Evolutionary conservation across 1,140 invertebrate genomes (phyloP).

Genomic region (Zaprionus africanus): DNA sequence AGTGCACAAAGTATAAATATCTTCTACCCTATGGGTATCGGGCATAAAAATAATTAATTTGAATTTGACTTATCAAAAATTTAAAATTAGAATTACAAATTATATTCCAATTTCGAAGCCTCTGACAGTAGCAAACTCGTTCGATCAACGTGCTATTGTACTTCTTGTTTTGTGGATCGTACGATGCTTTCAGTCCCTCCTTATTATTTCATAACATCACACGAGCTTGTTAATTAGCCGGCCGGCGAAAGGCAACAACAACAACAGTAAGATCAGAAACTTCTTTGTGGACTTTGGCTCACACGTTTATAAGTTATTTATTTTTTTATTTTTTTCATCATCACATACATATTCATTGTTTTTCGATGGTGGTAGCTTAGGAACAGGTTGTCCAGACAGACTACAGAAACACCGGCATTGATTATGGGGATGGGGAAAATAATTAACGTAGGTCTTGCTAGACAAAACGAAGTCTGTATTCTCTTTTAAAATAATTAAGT

Average conservation of each 20-base stretch:
- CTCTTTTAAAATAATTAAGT: background rate
- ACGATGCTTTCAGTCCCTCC: background rate
- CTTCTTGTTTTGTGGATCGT: background rate
- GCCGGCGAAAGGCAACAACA: slow-evolving; percentile 48
- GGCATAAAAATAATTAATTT: no score
- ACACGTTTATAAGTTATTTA: slow-evolving; percentile 58
- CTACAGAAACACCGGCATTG: slow-evolving; percentile 13
- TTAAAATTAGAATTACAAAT: no score
- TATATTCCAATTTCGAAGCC: background rate
- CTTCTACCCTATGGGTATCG: no score
- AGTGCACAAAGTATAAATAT: no score
- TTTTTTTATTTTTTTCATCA: slow-evolving; percentile 42
- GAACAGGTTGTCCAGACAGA: slow-evolving; percentile 22
- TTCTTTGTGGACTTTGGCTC: slow-evolving; percentile 37
- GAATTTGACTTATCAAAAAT: no score
- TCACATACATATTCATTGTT: slow-evolving; percentile 55
- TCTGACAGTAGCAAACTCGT: background rate
- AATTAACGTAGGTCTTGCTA: background rate
- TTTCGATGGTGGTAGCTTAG: slow-evolving; percentile 23
- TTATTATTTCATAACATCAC: slow-evolving; percentile 17
- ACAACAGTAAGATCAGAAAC: background rate
- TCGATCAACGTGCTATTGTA: background rate
- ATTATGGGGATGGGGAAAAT: background rate
- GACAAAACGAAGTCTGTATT: background rate
- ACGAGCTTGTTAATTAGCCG: slow-evolving; percentile 44